Base-by-base conservation (phyloP, 2,797 vertebrate species). In the Labroides dimidiatus region DNA sequence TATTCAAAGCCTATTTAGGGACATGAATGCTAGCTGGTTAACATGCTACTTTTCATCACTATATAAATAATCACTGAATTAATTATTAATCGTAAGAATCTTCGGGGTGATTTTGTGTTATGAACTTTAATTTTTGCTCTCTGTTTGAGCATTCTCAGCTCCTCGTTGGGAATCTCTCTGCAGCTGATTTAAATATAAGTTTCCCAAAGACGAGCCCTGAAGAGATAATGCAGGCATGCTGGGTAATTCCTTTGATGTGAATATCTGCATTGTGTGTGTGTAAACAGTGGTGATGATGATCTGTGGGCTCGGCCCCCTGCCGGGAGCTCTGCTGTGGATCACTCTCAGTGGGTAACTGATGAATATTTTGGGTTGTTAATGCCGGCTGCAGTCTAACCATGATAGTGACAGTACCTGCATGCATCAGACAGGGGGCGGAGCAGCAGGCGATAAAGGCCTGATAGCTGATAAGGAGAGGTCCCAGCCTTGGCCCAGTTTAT, bases 361-460 rank as follows among this genome's bases (percentile, higher is more conserved):
- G 91, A 90, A 87, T 93, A 90, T 91, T 87, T 91, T 82, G 84
- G 59, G 33, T 87, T 83, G 86, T 69, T 85, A 90, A 91, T 87
- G 87, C 75, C 3, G 45, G 56, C 70, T 57, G 54, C 75, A 73
- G 82, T 63, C 87, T 86, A 87, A 82, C 87, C 88, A 87, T 84
- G 84, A 91, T 80, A 87, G 88, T 86, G n/a, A 64, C 85, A 65
- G 77, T 64, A 86, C 86, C 84, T 90, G 82, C 75, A 61, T 62
- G 67, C 66, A 67, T 78, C 84, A 81, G 77, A 79, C 54, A 11
- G 53, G 1, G 47, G 20, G 45, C 3, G 47, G 47, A 12, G 11
- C 30, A 33, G 44, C 33, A 55, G 67, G 54, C 13, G 79, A 87
- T 87, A 69, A 75, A 74, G 77, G 53, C 58, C 71, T 69, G 88